Evolutionary conservation across 2,888 invertebrate genomes (phyloP).

Genomic region (Nomada fabriciana): DNA sequence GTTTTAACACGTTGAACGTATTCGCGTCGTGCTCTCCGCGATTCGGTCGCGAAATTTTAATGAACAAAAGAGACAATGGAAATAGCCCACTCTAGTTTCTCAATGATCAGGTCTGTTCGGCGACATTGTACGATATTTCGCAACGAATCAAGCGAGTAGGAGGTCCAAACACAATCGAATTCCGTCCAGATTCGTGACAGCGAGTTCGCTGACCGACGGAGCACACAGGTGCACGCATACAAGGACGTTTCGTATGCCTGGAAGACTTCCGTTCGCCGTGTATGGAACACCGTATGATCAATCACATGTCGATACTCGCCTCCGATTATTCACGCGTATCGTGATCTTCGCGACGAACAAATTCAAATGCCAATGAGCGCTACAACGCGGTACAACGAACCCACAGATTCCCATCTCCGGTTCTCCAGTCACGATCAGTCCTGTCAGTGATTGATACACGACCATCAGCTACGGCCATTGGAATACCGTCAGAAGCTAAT

Average conservation of each 20-base stretch:
- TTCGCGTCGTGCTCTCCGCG: conserved; percentile 4
- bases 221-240: conserved; percentile 50
- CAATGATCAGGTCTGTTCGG: neutral
- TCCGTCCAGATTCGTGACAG: conserved; percentile 65
- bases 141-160: conserved; percentile 5
- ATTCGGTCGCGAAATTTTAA: neutral
- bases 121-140: neutral
- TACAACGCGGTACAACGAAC: conserved; percentile 12
- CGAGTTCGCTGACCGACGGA: conserved; percentile 71
- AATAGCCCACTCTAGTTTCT: conserved; percentile 2
- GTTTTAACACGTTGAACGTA: neutral
- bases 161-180: conserved; percentile 69
- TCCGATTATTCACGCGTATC: conserved; percentile 64
- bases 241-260: conserved; percentile 54
- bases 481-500: conserved; percentile 7
- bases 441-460: conserved; percentile 5
- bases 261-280: conserved; percentile 71
- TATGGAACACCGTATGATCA: conserved; percentile 55
- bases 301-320: conserved; percentile 68
- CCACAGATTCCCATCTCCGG: neutral
- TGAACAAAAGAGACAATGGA: neutral
- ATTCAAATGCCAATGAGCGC: conserved; percentile 1
- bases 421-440: neutral
- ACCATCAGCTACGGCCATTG: neutral
- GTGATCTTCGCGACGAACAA: conserved; percentile 27